phyloP scores from a whole-genome alignment of 2,888 invertebrate genomes.

The Dryobotodes eremita region DNA sequence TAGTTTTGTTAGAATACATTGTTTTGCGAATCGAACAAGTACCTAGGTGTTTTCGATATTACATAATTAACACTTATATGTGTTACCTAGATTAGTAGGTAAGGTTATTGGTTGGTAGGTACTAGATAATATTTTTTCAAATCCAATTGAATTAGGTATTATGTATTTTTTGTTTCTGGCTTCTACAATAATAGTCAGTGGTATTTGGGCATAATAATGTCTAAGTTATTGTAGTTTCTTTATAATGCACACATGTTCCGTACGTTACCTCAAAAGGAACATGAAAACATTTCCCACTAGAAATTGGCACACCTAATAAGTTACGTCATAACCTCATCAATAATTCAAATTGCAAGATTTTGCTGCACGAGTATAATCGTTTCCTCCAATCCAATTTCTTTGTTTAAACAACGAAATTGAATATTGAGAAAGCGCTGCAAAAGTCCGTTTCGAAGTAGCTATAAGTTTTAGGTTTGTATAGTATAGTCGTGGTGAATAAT shows the following conservation, averaged over 20 bases:
- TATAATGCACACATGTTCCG: neutral
- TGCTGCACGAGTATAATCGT: conserved; percentile 73
- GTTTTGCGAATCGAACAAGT: conserved; percentile 4
- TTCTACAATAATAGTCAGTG: neutral
- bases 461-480: conserved; percentile 71
- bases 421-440: conserved; percentile 83
- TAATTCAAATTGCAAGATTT: conserved; percentile 70
- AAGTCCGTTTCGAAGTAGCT: conserved; percentile 74
- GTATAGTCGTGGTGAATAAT: conserved; percentile 75
- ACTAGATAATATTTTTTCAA: neutral
- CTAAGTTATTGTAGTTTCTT: neutral
- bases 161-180: neutral
- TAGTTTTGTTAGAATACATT: conserved; percentile 13
- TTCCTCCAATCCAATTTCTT: conserved; percentile 82
- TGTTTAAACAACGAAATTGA: conserved; percentile 85
- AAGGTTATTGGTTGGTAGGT: neutral
- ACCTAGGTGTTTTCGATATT: neutral
- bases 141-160: neutral
- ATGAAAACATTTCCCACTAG: neutral
- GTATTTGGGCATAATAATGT: neutral
- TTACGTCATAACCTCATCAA: conserved; percentile 64
- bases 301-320: conserved; percentile 40
- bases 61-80: neutral
- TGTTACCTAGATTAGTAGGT: neutral
- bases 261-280: neutral